phyloP scores from a whole-genome alignment of 1,140 invertebrate species.

The Pseudomyrmex concolor region DNA sequence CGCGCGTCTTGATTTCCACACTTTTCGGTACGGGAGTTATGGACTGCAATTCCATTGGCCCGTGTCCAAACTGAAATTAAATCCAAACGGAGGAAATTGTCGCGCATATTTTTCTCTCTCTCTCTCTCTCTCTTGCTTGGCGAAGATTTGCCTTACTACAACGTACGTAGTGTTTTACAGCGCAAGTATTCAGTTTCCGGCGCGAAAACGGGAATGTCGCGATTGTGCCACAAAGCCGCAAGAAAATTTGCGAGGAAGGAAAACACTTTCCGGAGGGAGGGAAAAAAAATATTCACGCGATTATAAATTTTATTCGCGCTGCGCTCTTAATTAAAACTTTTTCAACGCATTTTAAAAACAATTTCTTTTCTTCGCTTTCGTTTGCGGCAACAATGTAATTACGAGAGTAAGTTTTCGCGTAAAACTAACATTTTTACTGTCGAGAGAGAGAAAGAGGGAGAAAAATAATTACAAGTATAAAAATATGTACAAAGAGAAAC shows the following conservation, averaged over 20 bases:
- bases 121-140: slow-evolving; percentile 7
- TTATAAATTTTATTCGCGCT: slow-evolving; percentile 18
- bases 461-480: background rate
- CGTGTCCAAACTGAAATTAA: slow-evolving; percentile 68
- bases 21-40: background rate
- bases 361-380: background rate
- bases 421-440: background rate
- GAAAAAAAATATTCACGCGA: background rate
- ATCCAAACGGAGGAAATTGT: slow-evolving; percentile 66
- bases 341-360: background rate
- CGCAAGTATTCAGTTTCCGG: background rate
- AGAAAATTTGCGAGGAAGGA: background rate
- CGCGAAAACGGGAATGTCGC: background rate
- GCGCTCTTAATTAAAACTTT: background rate
- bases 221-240: background rate
- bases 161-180: too few relatives aligned
- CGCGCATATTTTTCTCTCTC: slow-evolving; percentile 24
- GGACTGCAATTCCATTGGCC: slow-evolving; percentile 53
- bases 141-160: slow-evolving; percentile 5
- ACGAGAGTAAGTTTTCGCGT: background rate
- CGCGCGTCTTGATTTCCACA: slow-evolving; percentile 10
- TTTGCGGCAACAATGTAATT: background rate
- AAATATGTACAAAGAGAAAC: background rate
- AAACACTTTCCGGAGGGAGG: background rate
- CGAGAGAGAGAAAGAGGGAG: too few relatives aligned